phyloP scores from a whole-genome alignment of 2,797 vertebrate species.

The Poecilia gillii region DNA sequence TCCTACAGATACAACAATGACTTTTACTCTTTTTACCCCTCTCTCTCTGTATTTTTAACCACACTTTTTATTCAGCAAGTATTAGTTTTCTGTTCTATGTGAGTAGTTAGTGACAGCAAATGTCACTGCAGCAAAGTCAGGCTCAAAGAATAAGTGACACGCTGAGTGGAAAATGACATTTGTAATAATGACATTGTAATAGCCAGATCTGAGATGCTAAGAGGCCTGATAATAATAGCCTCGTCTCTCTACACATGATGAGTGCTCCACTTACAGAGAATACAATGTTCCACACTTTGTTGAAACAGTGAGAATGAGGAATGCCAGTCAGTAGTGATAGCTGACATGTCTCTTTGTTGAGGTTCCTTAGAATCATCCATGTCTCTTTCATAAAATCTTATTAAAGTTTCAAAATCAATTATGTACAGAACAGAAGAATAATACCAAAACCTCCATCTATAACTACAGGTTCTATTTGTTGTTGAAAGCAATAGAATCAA shows the following conservation, averaged over 20 bases:
- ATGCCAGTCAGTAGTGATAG: background rate
- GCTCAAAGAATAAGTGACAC: slow-evolving; percentile 3
- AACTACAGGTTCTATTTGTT: background rate
- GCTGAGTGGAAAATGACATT: background rate
- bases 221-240: background rate
- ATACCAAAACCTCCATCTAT: background rate
- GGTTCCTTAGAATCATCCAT: background rate
- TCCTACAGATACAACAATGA: slow-evolving; percentile 10
- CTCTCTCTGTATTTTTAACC: background rate
- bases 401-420: background rate
- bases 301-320: background rate
- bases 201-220: background rate
- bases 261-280: background rate
- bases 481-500: background rate
- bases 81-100: background rate
- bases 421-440: background rate
- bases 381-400: background rate
- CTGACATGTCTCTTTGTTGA: background rate
- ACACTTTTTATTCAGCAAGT: slow-evolving; percentile 4
- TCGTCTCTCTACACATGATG: background rate
- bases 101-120: background rate
- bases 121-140: slow-evolving; percentile 11
- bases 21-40: background rate
- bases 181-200: slow-evolving; percentile 3
- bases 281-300: background rate